Base-by-base conservation (phyloP, 2,888 invertebrate genomes). In the Trimorus sp. region DNA sequence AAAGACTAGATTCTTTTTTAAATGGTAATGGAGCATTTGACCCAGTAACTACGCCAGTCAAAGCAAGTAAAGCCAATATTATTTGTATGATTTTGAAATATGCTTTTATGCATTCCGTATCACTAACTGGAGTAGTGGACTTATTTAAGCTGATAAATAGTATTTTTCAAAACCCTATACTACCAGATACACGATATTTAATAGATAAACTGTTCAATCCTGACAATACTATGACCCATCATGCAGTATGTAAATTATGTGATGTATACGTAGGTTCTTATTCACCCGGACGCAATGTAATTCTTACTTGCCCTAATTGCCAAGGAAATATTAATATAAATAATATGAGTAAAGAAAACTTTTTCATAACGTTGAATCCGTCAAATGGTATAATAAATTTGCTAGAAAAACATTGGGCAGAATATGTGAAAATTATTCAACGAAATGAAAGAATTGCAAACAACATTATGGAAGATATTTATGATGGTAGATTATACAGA, bases 171-270 rank as follows among this genome's bases (percentile, higher is more conserved):
- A 7, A 7, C 0, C 49, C 49, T 2, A 38, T 63, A 1, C 37
- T 63, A n/a, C 63, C 63, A 12, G 69, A 70, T 15, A 59, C 73
- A 5, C 73, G 77, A 42, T 74, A 71, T 14, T 7, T 59, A n/a
- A 70, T 83, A 7, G 79, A 79, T 15, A 49, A 80, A 73, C 42
- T 83, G 16, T 83, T 58, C 42, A 66, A 77, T 70, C 60, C 73
- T 14, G n/a, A 53, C 37, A 36, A 79, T 51, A 53, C 36, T 40
- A 60, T 68, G 11, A 16, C 49, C 49, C 68, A 78, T 70, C 79
- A 83, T 63, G 79, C 79, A 26, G 37, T 78, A 3, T 83, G 79
- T 59, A 54, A 69, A 0, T 14, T 45, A 12, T 83, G 79, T 70
- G 48, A 56, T 8, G 63, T 38, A 4, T 66, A 71, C 38, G 58